Percentiles rank a stretch among this genome's conserved stretches.
phyloP scores from a whole-genome alignment of 2,797 vertebrate species.

The Gila robusta region DNA sequence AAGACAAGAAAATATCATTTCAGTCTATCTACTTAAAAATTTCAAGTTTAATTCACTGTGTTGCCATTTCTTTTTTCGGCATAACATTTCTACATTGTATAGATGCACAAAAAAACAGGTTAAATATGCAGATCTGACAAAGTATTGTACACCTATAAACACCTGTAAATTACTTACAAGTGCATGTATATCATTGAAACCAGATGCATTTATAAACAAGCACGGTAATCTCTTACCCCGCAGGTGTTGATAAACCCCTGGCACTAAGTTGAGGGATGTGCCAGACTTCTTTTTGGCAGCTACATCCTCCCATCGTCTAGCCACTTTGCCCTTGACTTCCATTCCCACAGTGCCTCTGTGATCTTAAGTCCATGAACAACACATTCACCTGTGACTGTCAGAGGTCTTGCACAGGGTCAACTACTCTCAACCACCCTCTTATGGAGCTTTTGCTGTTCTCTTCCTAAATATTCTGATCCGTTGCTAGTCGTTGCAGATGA shows the following conservation, averaged over 20 bases:
- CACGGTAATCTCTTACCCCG: slow-evolving; percentile 70
- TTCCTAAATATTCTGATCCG: background rate
- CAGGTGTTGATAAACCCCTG: slow-evolving; percentile 67
- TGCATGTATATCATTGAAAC: background rate
- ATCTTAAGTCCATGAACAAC: slow-evolving; percentile 34
- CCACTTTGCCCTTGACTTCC: slow-evolving; percentile 61
- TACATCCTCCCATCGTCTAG: slow-evolving; percentile 65
- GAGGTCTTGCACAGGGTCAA: slow-evolving; percentile 21
- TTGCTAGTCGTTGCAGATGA: background rate
- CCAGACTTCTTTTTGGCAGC: slow-evolving; percentile 61
- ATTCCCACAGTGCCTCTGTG: slow-evolving; percentile 35
- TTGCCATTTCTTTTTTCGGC: background rate
- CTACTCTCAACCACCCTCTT: background rate
- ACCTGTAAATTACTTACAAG: background rate
- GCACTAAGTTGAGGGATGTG: slow-evolving; percentile 65
- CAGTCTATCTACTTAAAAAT: background rate
- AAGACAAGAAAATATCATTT: background rate
- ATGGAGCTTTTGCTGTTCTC: background rate
- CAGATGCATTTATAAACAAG: background rate
- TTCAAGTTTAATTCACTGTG: background rate
- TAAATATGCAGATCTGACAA: background rate
- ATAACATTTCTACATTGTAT: background rate
- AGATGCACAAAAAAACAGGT: background rate
- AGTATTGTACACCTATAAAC: background rate
- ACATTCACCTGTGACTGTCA: slow-evolving; percentile 20